These are phyloP conservation scores for Calameuta idolon DNA, from an alignment of 2,888 invertebrate genomes.

Conservation along the genomic window DNA sequence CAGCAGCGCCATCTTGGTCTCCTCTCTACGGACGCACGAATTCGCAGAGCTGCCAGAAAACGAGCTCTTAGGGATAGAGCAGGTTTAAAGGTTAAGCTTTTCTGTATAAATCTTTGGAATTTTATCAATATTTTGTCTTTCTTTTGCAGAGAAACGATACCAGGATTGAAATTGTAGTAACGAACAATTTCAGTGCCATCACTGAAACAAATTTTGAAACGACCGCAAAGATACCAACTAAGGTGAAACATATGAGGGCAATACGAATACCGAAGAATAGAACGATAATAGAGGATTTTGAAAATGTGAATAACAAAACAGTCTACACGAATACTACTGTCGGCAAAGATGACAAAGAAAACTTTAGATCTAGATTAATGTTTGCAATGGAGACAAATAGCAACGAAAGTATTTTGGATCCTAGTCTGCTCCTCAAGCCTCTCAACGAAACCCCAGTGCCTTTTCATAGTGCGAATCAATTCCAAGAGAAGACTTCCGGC, in stretches of 20 bases:
- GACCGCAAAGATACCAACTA: conserved; percentile 15
- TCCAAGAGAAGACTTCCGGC: neutral
- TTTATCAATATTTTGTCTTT: neutral
- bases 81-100: neutral
- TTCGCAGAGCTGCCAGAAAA: conserved; percentile 43
- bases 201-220: conserved; percentile 4
- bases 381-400: neutral
- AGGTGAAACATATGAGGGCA: conserved; percentile 30
- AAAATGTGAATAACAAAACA: neutral
- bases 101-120: neutral
- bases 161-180: neutral
- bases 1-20: conserved; percentile 86
- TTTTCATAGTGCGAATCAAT: neutral
- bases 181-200: neutral
- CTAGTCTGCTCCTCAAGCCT: neutral
- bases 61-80: conserved; percentile 24
- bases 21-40: conserved; percentile 67
- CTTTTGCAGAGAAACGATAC: neutral
- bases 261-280: conserved; percentile 22
- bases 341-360: neutral
- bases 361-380: neutral
- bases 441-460: neutral
- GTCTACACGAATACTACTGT: neutral
- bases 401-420: neutral
- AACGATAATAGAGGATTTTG: neutral